Conservation (phyloP, 1,140 invertebrate species). For the Lasioglossum albipes region DNA sequence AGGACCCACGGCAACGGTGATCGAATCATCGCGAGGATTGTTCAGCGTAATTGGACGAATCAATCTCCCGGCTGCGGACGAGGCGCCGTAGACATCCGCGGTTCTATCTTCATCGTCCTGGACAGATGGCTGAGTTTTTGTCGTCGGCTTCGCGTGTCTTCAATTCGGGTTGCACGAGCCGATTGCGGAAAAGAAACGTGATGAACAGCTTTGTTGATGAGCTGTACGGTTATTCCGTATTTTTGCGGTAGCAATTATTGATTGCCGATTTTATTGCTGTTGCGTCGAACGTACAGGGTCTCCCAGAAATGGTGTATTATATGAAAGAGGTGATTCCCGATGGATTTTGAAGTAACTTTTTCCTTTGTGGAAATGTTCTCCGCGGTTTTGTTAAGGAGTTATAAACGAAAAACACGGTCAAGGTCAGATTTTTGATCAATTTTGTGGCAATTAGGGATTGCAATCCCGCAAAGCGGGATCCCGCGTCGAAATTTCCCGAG, state of each 20-base stretch:
- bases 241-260: not conserved
- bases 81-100: conserved; percentile 21
- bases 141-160: conserved; percentile 18
- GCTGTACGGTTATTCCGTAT: not conserved
- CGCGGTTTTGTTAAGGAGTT: no score
- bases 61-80: conserved; percentile 48
- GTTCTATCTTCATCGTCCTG: conserved; percentile 39
- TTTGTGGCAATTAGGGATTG: no score
- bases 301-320: no score
- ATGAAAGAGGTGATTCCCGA: no score
- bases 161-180: conserved; percentile 30
- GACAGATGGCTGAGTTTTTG: conserved; percentile 5
- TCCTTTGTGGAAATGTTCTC: no score
- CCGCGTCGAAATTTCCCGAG: no score
- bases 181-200: not conserved
- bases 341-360: no score
- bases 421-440: no score
- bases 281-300: no score
- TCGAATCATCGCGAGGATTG: conserved; percentile 69
- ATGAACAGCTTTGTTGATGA: not conserved
- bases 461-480: no score
- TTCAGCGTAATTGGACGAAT: conserved; percentile 76
- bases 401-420: no score
- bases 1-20: conserved; percentile 48
- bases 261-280: no score